Evolutionary conservation across 92 coral and sea anemone species (phyloP).

Genomic region (Anthopleura xanthogrammica): DNA sequence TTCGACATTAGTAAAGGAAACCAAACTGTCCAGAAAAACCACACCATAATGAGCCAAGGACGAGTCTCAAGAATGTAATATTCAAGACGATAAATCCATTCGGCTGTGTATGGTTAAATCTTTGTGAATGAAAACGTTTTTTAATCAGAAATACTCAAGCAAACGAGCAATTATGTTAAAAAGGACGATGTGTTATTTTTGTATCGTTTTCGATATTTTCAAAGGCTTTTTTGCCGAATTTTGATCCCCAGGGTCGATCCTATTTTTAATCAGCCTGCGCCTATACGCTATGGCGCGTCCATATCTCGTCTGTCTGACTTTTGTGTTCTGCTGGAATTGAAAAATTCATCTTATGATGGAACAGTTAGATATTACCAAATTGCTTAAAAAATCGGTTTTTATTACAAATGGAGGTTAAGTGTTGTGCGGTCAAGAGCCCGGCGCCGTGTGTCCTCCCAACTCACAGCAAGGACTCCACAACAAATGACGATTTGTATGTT

Average conservation of each 20-base stretch:
- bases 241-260: no score
- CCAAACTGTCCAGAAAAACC: not conserved
- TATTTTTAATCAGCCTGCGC: no score
- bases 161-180: no score
- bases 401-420: conserved; percentile 21
- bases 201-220: not conserved
- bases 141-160: no score
- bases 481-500: not conserved
- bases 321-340: not conserved
- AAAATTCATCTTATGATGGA: not conserved
- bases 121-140: not conserved
- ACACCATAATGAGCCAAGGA: not conserved
- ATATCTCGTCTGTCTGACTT: not conserved
- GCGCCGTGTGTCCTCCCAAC: not conserved
- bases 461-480: conserved; percentile 10
- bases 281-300: not conserved
- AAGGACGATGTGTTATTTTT: no score
- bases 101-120: not conserved
- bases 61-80: not conserved
- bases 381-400: not conserved
- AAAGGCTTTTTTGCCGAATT: not conserved
- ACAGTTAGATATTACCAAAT: not conserved
- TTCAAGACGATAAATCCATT: not conserved
- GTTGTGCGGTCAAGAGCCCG: conserved; percentile 2
- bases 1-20: not conserved